phyloP scores from a whole-genome alignment of 1,140 invertebrate species.

The Melitaea cinxia region DNA sequence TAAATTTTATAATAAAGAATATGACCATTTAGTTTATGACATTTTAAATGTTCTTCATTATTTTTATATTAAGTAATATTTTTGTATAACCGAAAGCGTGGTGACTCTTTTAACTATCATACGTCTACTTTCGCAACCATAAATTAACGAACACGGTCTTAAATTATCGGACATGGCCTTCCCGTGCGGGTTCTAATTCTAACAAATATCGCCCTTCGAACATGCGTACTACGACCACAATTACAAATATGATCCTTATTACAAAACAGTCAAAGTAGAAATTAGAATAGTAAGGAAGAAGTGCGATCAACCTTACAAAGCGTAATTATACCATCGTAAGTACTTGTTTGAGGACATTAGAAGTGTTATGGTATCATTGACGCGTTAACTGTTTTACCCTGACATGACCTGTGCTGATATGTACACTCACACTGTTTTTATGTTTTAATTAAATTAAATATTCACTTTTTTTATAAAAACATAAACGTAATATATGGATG shows the following conservation, averaged over 20 bases:
- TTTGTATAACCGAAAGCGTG: not conserved
- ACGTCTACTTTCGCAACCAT: conserved; percentile 11
- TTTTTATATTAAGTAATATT: too few relatives aligned
- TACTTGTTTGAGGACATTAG: conserved; percentile 31
- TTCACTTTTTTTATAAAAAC: not conserved
- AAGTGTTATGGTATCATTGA: conserved; percentile 30
- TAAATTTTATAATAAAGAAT: too few relatives aligned
- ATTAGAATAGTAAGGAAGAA: not conserved
- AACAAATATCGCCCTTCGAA: conserved; percentile 56
- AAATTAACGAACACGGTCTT: conserved; percentile 24
- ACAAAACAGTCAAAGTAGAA: not conserved
- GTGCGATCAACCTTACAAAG: conserved; percentile 16
- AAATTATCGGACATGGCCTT: conserved; percentile 36
- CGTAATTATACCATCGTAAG: conserved; percentile 26
- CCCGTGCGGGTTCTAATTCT: conserved; percentile 67
- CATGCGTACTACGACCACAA: conserved; percentile 34
- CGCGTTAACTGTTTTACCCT: conserved; percentile 21
- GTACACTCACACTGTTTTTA: conserved; percentile 9
- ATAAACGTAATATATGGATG: not conserved
- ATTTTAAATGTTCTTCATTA: too few relatives aligned
- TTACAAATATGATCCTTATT: not conserved
- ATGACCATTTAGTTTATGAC: too few relatives aligned
- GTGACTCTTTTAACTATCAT: conserved; percentile 1
- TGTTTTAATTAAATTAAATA: conserved; percentile 21
- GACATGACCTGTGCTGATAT: conserved; percentile 14